phyloP scores from a whole-genome alignment of 2,113 vertebrate species.

The Epinephelus lanceolatus region DNA sequence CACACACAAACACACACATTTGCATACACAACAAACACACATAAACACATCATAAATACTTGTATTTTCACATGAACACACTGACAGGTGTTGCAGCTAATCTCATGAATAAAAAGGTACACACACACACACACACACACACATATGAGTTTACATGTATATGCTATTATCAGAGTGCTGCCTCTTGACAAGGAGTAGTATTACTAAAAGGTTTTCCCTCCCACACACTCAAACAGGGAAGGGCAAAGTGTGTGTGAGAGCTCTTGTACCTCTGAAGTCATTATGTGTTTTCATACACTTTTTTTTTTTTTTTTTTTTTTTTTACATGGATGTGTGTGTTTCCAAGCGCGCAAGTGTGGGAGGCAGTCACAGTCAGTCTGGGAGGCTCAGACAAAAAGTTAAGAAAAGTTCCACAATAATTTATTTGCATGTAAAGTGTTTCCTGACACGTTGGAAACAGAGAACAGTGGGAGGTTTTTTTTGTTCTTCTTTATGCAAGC shows the following conservation, averaged over 20 bases:
- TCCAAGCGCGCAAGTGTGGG: slow-evolving; percentile 23
- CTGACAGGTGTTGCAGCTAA: slow-evolving; percentile 7
- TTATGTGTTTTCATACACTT: slow-evolving; percentile 51
- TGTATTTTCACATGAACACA: not conserved
- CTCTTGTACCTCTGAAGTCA: slow-evolving; percentile 59
- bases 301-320: slow-evolving; percentile 6
- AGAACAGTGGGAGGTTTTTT: not conserved
- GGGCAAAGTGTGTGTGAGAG: slow-evolving; percentile 57
- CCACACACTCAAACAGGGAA: slow-evolving; percentile 60
- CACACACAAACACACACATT: not conserved
- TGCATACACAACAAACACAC: not conserved
- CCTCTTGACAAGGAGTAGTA: slow-evolving; percentile 60
- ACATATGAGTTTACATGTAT: not conserved
- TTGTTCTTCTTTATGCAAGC: not conserved
- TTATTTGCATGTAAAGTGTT: not conserved
- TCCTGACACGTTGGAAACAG: not conserved
- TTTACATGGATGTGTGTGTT: not conserved
- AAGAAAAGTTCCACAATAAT: slow-evolving; percentile 1
- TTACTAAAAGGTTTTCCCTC: slow-evolving; percentile 69
- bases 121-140: not conserved
- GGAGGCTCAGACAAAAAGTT: slow-evolving; percentile 23
- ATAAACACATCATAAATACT: not conserved
- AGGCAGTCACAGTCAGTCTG: slow-evolving; percentile 11
- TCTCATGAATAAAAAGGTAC: slow-evolving; percentile 20
- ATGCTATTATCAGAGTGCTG: slow-evolving; percentile 44